phyloP scores from a whole-genome alignment of 2,797 vertebrate species.

The Sebastes steindachneri region DNA sequence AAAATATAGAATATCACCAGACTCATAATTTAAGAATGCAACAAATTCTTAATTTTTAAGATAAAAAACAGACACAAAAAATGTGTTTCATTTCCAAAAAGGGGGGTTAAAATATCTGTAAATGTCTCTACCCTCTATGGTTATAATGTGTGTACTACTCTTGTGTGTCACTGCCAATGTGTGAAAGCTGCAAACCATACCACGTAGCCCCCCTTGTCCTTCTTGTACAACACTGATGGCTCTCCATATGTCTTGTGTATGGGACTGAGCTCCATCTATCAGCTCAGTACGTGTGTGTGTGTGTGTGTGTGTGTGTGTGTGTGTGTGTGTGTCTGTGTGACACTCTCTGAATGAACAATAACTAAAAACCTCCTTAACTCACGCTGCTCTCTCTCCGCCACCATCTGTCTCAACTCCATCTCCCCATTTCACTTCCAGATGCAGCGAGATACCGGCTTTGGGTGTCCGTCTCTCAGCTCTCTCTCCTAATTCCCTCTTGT shows the following conservation, averaged over 20 bases:
- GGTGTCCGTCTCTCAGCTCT: constrained; percentile 35
- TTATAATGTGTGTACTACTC: not conserved
- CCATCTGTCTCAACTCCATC: constrained; percentile 46
- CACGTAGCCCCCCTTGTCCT: not conserved
- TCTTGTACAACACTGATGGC: not conserved
- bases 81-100: not conserved
- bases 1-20: not conserved
- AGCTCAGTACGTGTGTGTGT: not conserved
- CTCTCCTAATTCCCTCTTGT: constrained; percentile 49
- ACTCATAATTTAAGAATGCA: no score
- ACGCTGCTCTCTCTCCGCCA: not conserved
- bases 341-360: constrained; percentile 39
- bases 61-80: not conserved
- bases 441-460: constrained; percentile 8
- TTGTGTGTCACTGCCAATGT: not conserved
- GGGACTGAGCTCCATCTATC: constrained; percentile 14
- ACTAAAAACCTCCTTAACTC: constrained; percentile 38
- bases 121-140: not conserved
- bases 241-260: not conserved
- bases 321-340: not conserved
- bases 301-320: not conserved
- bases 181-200: constrained; percentile 6
- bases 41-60: not conserved
- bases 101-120: not conserved
- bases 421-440: constrained; percentile 44